Percentiles rank a stretch among this genome's conserved stretches.
These are phyloP conservation scores for Dromas ardeola DNA, from an alignment of 2,113 vertebrate species.

Conservation along the genomic window DNA sequence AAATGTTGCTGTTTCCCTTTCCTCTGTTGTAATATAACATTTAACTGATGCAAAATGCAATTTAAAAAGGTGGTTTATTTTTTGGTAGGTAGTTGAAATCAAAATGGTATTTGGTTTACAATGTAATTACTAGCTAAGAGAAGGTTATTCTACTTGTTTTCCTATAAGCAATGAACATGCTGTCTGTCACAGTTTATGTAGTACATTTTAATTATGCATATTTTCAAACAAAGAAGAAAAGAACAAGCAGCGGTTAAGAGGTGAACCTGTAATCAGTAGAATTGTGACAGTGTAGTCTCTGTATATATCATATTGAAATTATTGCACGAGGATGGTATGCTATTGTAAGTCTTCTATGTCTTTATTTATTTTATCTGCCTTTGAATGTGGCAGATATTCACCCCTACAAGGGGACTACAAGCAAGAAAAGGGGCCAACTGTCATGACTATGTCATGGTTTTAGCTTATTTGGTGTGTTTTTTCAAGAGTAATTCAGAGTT, in stretches of 20 bases:
- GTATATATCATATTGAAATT: neutral
- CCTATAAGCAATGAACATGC: neutral
- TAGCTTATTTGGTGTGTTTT: neutral
- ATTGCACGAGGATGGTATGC: neutral
- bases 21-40: neutral
- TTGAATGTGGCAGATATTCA: neutral
- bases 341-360: neutral
- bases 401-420: neutral
- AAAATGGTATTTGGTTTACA: neutral
- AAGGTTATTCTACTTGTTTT: neutral
- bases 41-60: neutral
- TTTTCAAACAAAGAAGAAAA: neutral
- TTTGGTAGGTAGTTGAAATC: neutral
- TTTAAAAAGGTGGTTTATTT: neutral
- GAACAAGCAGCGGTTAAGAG: neutral
- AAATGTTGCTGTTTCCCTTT: neutral
- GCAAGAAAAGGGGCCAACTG: neutral
- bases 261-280: neutral
- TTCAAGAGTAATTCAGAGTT: neutral
- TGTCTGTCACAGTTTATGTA: neutral
- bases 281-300: neutral
- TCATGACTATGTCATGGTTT: neutral
- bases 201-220: neutral
- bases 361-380: neutral
- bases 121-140: neutral